phyloP scores from a whole-genome alignment of 2,113 vertebrate species.

The Myiagra hebetior region DNA sequence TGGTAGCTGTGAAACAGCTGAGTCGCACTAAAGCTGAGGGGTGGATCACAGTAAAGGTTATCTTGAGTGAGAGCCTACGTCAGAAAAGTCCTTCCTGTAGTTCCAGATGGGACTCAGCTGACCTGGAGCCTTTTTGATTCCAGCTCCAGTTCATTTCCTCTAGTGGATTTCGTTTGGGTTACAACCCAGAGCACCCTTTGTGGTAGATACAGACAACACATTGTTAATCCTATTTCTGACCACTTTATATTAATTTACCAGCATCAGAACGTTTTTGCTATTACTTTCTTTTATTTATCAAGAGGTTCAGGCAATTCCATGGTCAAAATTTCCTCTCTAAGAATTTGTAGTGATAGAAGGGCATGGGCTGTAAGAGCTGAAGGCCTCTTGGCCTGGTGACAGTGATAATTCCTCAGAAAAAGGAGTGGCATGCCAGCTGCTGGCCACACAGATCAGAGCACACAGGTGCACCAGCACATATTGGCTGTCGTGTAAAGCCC shows the following conservation, averaged over 20 bases:
- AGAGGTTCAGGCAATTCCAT: neutral
- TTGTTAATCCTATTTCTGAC: neutral
- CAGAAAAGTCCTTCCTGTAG: neutral
- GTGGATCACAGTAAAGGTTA: neutral
- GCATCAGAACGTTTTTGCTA: neutral
- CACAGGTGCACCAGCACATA: neutral
- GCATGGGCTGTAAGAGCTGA: neutral
- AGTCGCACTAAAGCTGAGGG: neutral
- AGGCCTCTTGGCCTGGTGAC: neutral
- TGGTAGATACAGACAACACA: fast-evolving
- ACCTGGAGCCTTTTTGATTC: neutral
- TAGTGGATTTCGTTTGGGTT: neutral
- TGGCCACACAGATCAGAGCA: neutral
- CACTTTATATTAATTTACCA: neutral
- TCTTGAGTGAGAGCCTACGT: fast-evolving
- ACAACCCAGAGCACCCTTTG: neutral
- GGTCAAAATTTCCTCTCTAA: neutral
- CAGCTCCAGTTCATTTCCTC: neutral
- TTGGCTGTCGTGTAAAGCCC: neutral
- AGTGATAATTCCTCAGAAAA: neutral
- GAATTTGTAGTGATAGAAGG: neutral
- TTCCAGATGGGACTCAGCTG: neutral
- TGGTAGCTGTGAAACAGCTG: neutral
- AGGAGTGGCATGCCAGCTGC: neutral
- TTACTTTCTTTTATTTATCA: neutral